Evolutionary conservation across 2,888 invertebrate species (phyloP), one percentile per base, ranked within the genome.

Genomic region (Orchestes rusci): DNA sequence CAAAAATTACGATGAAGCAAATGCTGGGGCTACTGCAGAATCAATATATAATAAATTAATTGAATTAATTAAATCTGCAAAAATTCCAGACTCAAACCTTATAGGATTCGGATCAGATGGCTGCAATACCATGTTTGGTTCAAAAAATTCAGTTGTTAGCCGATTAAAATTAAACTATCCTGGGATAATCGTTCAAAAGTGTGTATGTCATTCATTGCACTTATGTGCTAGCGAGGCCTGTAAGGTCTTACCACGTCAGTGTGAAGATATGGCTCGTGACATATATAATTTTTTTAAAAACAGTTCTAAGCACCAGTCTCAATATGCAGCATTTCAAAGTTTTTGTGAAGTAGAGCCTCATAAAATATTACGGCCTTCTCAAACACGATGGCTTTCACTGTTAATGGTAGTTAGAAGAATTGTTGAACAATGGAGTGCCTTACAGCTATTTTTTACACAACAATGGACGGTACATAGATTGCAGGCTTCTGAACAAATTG

Each of bases 81-180:
- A 51, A 15, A 59, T 61, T 17, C 59, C 60, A 16, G 27, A 56
- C 29, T 34, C 52, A 42, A 62, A 65, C 32, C 48, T 65, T 16
- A 53, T 66, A n/a, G 64, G 64, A 4, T 65, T 66, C 53, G 61
- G 49, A 2, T 58, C 61, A 4, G 61, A 63, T 41, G 63, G 62
- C 0, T 63, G 60, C 13, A 64, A 63, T 42, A 54, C 53, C 7
- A 64, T 64, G 63, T 56, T 62, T 17, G 63, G 62, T 1, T 18
- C 49, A 42, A 44, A 57, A 13, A 58, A 63, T 39, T 64, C 61
- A 2, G 60, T 64, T 1, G 58, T 57, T 8, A 50, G 50, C 15
- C 53, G 57, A 35, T 53, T 65, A 17, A 56, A 53, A 51, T 36
- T 51, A 51, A 17, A 37, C 20, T 49, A 53, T 38, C 63, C 62